phyloP scores from a whole-genome alignment of 2,797 vertebrate species.

The Dallia pectoralis region DNA sequence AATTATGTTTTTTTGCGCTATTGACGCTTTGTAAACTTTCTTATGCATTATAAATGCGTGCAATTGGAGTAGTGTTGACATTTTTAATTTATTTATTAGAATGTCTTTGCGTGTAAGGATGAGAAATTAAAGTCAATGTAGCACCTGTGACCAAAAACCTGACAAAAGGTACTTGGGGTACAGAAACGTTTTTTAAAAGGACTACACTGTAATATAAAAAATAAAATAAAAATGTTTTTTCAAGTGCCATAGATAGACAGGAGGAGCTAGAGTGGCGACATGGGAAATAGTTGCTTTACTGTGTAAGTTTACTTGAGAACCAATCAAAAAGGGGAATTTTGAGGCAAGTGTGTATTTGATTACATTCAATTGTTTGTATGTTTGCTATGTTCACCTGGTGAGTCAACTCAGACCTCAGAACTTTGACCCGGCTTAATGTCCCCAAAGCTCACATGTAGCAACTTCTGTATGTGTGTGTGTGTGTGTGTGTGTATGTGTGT shows the following conservation, averaged over 20 bases:
- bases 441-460: conserved; percentile 43
- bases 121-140: conserved; percentile 72
- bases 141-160: conserved; percentile 69
- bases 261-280: conserved; percentile 61
- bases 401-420: conserved; percentile 65
- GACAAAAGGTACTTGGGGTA: conserved; percentile 55
- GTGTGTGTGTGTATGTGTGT: conserved; percentile 32
- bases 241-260: conserved; percentile 80
- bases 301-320: conserved; percentile 70
- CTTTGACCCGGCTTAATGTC: conserved; percentile 54
- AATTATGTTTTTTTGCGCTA: conserved; percentile 50
- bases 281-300: conserved; percentile 68
- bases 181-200: conserved; percentile 62
- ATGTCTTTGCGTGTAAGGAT: conserved; percentile 71
- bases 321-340: conserved; percentile 66
- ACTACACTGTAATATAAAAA: conserved; percentile 51
- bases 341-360: conserved; percentile 64
- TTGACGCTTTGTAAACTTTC: conserved; percentile 67
- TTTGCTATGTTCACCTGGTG: conserved; percentile 59
- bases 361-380: conserved; percentile 57
- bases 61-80: conserved; percentile 64
- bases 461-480: conserved; percentile 27
- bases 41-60: conserved; percentile 62
- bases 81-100: conserved; percentile 74
- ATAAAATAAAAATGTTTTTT: conserved; percentile 54